Base-by-base conservation (phyloP, 1,140 invertebrate genomes). In the Eciton burchellii region DNA sequence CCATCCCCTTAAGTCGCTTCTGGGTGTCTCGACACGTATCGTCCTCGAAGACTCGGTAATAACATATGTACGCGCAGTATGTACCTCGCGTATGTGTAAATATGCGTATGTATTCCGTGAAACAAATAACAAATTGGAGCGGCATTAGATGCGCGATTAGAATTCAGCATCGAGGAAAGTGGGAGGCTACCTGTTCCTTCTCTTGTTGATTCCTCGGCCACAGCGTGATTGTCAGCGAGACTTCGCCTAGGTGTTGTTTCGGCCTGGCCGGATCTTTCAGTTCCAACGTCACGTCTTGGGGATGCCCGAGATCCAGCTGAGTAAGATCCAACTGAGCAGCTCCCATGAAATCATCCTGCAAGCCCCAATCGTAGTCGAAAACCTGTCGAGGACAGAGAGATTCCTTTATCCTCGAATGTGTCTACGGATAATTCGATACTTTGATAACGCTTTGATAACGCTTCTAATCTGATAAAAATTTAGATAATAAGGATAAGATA, bases 311-410 rank as follows among this genome's bases (percentile, higher is more conserved):
- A 85, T 99, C 98, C 71, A 99, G 92, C 81, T 96, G 95, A 6
- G 97, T 97, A 41, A 99, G 94, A 92, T 99, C 98, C 81, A 99
- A 93, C 62, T 95, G 95, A 3, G 97, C 97, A 65, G 96, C 96
- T 14, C 99, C 99, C 98, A 99, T 99, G 91, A 99, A 99, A 94
- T 99, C 99, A 93, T 99, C 99, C 94, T 98, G 97, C 62, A 99
- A 95, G 41, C 98, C 99, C 96, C 98, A 99, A 92, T 99, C 99
- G 93, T 99, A 99, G 95, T 99, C 99, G 93, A 98, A 99, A 19
- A 99, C 98, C 97, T 98, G 89, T 21, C 47, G 70, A 82, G n/a
- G 84, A 90, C 59, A 76, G 62, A 74, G 29, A 82, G 74, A 45
- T 9, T 54, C 24, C 24, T 62, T 76, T 47, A 49, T 68, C 56